Conservation (phyloP, 2,797 vertebrate species). For the Nannoperca obscura region DNA sequence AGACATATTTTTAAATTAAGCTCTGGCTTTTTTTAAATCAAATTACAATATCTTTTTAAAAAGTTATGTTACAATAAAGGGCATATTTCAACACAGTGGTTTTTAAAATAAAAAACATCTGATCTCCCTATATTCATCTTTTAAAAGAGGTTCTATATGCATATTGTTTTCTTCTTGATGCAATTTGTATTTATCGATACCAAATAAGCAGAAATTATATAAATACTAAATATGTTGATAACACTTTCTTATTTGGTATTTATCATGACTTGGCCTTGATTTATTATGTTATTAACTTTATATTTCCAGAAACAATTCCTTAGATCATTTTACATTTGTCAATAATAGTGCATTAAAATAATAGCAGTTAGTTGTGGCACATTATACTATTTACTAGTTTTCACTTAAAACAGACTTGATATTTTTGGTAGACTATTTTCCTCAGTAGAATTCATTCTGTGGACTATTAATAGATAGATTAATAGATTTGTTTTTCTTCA, state of each 20-base stretch:
- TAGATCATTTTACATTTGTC: neutral
- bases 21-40: too few relatives aligned
- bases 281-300: neutral
- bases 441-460: too few relatives aligned
- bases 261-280: neutral
- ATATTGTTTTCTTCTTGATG: neutral
- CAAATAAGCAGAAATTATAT: too few relatives aligned
- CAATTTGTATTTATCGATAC: neutral
- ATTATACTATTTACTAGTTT: neutral
- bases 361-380: neutral
- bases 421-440: too few relatives aligned
- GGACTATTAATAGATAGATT: too few relatives aligned
- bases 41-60: neutral
- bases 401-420: too few relatives aligned
- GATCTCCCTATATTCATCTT: too few relatives aligned
- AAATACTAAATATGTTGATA: too few relatives aligned
- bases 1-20: neutral
- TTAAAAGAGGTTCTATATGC: too few relatives aligned
- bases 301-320: neutral
- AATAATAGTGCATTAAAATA: neutral
- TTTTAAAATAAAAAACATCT: neutral
- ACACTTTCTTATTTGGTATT: neutral
- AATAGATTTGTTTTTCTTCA: too few relatives aligned
- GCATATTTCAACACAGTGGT: neutral
- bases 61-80: neutral